Evolutionary conservation across 2,888 invertebrate genomes (phyloP).

Genomic region (Volucella inflata): DNA sequence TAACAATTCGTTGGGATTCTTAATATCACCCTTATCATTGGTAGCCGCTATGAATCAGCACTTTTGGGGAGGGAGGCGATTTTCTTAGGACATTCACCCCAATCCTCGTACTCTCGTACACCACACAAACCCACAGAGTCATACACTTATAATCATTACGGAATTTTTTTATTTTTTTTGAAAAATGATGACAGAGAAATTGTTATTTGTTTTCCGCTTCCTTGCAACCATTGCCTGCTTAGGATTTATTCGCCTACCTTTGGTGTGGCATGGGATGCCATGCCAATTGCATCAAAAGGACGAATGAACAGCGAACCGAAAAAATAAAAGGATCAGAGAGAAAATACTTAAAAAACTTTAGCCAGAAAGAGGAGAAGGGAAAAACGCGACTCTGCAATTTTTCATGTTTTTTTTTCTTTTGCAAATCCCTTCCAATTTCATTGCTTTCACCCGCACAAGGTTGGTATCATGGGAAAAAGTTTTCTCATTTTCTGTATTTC

Average conservation of each 20-base stretch:
- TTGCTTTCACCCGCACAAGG: background rate
- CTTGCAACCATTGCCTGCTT: slow-evolving; percentile 15
- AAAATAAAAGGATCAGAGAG: slow-evolving; percentile 16
- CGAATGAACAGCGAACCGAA: slow-evolving; percentile 12
- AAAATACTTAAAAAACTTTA: slow-evolving; percentile 54
- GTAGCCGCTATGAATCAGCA: slow-evolving; percentile 27
- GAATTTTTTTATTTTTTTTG: background rate
- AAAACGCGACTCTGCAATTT: background rate
- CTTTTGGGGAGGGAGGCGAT: slow-evolving; percentile 1
- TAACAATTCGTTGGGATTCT: slow-evolving; percentile 9
- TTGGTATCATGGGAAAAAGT: slow-evolving; percentile 43
- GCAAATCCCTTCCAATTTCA: too few relatives aligned
- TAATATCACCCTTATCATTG: slow-evolving; percentile 35
- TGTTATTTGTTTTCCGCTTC: slow-evolving; percentile 61
- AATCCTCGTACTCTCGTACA: background rate
- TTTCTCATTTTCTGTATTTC: slow-evolving; percentile 67
- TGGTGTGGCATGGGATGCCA: slow-evolving; percentile 17
- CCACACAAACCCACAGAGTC: background rate
- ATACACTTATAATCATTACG: slow-evolving; percentile 5
- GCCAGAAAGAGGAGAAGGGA: slow-evolving; percentile 8
- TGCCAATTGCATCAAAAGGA: slow-evolving; percentile 56
- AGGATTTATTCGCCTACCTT: slow-evolving; percentile 7
- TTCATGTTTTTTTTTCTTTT: slow-evolving; percentile 18
- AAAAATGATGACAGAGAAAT: slow-evolving; percentile 62
- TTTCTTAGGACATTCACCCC: slow-evolving; percentile 35